These are phyloP conservation scores for Drosophila takahashii DNA, from an alignment of 1,140 invertebrate genomes.

Conservation along the genomic window DNA sequence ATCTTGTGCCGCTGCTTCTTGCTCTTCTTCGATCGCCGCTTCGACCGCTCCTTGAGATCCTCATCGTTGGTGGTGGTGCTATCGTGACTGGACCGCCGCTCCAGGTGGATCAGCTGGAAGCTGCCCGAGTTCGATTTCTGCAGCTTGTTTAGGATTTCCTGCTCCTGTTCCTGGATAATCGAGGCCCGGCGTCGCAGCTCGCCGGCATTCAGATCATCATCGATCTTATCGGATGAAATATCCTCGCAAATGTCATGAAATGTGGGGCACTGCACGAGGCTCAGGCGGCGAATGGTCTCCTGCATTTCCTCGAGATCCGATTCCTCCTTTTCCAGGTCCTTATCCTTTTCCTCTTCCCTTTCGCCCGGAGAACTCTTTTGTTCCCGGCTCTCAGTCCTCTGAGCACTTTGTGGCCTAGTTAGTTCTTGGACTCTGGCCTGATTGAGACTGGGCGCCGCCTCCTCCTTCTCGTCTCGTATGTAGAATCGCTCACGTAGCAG, in stretches of 20 bases:
- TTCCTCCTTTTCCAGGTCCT: conserved; percentile 5
- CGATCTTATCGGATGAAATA: conserved; percentile 85
- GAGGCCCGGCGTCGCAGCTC: conserved; percentile 78
- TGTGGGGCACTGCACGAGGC: conserved; percentile 84
- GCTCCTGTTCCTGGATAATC: conserved; percentile 81
- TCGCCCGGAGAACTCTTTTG: neutral
- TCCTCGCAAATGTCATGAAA: conserved; percentile 86
- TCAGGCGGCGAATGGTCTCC: conserved; percentile 63
- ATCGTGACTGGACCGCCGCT: conserved; percentile 71
- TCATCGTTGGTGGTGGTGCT: conserved; percentile 66
- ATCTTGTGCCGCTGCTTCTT: conserved; percentile 78
- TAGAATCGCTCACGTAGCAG: conserved; percentile 91
- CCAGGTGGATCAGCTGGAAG: conserved; percentile 74
- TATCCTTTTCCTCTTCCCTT: neutral
- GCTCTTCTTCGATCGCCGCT: conserved; percentile 59
- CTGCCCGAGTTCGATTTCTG: conserved; percentile 76
- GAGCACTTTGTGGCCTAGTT: neutral
- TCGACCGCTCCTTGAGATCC: conserved; percentile 26
- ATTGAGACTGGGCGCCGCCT: conserved; percentile 36
- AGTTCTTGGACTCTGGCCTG: conserved; percentile 11
- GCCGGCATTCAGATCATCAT: conserved; percentile 86
- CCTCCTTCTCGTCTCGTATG: conserved; percentile 87
- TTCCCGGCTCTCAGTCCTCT: neutral
- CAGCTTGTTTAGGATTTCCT: conserved; percentile 75
- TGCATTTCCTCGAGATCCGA: conserved; percentile 41